These are phyloP conservation scores for Pseudochromis fuscus DNA, from an alignment of 2,797 vertebrate genomes.

Conservation along the genomic window DNA sequence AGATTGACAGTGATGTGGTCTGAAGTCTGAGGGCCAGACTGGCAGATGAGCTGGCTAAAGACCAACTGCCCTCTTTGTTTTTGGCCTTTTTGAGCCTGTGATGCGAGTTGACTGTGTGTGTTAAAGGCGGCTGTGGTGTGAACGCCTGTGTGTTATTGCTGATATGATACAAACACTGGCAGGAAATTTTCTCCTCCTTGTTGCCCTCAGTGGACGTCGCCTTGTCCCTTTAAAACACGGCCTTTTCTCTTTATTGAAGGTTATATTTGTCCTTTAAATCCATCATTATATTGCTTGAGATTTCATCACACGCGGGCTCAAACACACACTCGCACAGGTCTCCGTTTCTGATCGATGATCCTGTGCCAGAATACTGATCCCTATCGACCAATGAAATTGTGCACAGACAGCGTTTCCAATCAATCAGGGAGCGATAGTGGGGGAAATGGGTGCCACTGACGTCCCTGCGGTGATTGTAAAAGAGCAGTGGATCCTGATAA, in stretches of 20 bases:
- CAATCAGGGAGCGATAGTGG: conserved; percentile 66
- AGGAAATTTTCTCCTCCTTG: conserved; percentile 6
- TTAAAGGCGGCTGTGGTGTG: conserved; percentile 35
- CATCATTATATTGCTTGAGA: conserved; percentile 51
- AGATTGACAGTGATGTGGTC: conserved; percentile 75
- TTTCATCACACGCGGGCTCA: conserved; percentile 55
- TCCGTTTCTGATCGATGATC: conserved; percentile 66
- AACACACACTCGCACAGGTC: conserved; percentile 47
- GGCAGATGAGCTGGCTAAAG: conserved; percentile 81
- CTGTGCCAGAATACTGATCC: conserved; percentile 76
- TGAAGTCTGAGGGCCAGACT: conserved; percentile 76
- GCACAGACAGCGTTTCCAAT: conserved; percentile 76
- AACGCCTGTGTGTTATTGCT: conserved; percentile 37
- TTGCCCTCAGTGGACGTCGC: conserved; percentile 18
- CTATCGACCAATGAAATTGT: conserved; percentile 79
- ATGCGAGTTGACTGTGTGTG: conserved; percentile 65
- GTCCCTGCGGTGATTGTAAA: conserved; percentile 68
- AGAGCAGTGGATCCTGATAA: conserved; percentile 76
- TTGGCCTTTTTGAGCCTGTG: conserved; percentile 73
- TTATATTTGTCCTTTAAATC: conserved; percentile 44
- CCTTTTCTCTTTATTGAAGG: conserved; percentile 35
- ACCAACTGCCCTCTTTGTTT: conserved; percentile 79
- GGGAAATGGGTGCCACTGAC: conserved; percentile 54
- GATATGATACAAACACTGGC: conserved; percentile 53
- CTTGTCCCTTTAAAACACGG: conserved; percentile 15